A percentile compares a stretch with the other conserved stretches of the same genome.
phyloP scores from a whole-genome alignment of 2,113 vertebrate species.

The Corvus hawaiiensis region DNA sequence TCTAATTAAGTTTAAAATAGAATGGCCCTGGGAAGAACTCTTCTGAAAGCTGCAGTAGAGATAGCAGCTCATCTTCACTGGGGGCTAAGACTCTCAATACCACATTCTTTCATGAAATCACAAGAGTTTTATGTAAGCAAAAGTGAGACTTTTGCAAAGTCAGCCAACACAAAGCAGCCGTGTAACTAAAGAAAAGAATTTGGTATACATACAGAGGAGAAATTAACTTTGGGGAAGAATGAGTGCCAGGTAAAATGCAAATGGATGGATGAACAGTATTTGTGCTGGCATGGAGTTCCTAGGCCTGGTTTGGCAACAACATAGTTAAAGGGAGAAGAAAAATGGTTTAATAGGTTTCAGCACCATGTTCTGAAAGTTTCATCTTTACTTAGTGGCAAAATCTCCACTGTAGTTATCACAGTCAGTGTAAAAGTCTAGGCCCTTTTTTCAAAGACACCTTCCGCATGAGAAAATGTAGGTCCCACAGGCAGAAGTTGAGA shows the following conservation, averaged over 20 bases:
- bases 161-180: not conserved
- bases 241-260: not conserved
- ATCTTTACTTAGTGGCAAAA: not conserved
- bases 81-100: not conserved
- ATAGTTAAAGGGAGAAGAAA: not conserved
- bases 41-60: not conserved
- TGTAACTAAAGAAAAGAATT: not conserved
- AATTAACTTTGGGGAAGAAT: not conserved
- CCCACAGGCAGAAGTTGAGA: not conserved
- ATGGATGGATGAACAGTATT: not conserved
- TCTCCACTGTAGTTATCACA: not conserved
- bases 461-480: not conserved
- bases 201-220: not conserved
- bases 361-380: not conserved
- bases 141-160: not conserved
- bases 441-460: not conserved
- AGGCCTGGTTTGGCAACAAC: not conserved
- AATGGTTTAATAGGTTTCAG: not conserved
- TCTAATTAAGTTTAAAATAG: constrained; percentile 60
- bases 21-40: constrained; percentile 4
- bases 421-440: not conserved
- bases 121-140: not conserved
- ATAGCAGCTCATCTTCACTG: not conserved
- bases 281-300: not conserved
- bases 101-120: not conserved